Evolutionary conservation across 2,797 vertebrate genomes (phyloP).

Genomic region (Myotis planiceps): DNA sequence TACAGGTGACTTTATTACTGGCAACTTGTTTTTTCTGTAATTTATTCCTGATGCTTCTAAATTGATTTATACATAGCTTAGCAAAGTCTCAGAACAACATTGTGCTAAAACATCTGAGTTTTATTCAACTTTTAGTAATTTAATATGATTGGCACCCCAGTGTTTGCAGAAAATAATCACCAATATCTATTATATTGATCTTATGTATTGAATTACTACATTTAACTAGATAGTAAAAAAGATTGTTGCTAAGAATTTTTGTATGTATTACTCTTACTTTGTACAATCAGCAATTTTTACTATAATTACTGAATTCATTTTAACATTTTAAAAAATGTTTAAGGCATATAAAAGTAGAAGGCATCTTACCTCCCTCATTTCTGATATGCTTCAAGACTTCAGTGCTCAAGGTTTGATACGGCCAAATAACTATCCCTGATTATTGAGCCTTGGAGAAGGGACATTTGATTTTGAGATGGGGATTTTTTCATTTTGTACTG

Average conservation of each 20-base stretch:
- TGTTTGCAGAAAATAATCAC: background rate
- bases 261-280: background rate
- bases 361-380: background rate
- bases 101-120: background rate
- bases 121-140: background rate
- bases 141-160: background rate
- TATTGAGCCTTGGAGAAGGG: background rate
- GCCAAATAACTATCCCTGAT: background rate
- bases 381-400: background rate
- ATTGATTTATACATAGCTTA: background rate
- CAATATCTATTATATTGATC: background rate
- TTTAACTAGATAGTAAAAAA: constrained; percentile 10
- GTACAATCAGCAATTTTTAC: background rate
- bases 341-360: background rate
- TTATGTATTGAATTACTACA: constrained; percentile 4
- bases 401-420: background rate
- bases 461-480: background rate
- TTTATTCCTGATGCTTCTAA: background rate
- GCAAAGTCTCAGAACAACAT: background rate
- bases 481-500: background rate
- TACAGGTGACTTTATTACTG: background rate
- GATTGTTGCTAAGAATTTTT: background rate
- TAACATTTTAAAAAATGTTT: background rate
- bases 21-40: background rate
- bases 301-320: background rate